These are phyloP conservation scores for Procambarus clarkii DNA, from an alignment of 1,140 invertebrate species.

Conservation along the genomic window DNA sequence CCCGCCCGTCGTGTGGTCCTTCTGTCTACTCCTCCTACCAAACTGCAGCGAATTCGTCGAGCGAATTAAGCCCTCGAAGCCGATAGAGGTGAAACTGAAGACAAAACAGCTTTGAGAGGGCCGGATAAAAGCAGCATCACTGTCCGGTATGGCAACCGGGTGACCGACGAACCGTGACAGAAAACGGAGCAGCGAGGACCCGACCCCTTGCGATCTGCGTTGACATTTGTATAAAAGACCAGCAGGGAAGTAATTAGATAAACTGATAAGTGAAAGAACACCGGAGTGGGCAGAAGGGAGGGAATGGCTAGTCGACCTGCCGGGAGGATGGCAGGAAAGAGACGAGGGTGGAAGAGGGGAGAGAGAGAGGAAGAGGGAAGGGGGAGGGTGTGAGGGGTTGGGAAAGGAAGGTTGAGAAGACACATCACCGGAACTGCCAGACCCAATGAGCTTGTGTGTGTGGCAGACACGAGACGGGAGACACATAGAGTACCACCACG, in stretches of 20 bases:
- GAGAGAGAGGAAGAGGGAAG: background rate
- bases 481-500: no score
- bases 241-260: constrained; percentile 62
- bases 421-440: constrained; percentile 12
- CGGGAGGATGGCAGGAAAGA: background rate
- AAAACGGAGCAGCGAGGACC: constrained; percentile 3
- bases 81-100: background rate
- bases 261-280: constrained; percentile 69
- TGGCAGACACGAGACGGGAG: background rate
- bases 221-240: constrained; percentile 67
- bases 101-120: background rate
- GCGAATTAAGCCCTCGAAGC: background rate
- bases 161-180: constrained; percentile 29
- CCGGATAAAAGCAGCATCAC: background rate
- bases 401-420: background rate
- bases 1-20: background rate
- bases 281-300: constrained; percentile 17
- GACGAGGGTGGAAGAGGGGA: background rate
- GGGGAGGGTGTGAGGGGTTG: no score
- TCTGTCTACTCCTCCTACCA: background rate
- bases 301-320: background rate
- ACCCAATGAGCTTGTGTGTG: background rate
- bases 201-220: constrained; percentile 40
- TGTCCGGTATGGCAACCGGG: background rate
- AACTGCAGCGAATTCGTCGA: background rate